A percentile compares a stretch with the other conserved stretches of the same genome.
These are phyloP conservation scores for Darevskia nairensis DNA, from an alignment of 2,797 vertebrate genomes.

Conservation along the genomic window DNA sequence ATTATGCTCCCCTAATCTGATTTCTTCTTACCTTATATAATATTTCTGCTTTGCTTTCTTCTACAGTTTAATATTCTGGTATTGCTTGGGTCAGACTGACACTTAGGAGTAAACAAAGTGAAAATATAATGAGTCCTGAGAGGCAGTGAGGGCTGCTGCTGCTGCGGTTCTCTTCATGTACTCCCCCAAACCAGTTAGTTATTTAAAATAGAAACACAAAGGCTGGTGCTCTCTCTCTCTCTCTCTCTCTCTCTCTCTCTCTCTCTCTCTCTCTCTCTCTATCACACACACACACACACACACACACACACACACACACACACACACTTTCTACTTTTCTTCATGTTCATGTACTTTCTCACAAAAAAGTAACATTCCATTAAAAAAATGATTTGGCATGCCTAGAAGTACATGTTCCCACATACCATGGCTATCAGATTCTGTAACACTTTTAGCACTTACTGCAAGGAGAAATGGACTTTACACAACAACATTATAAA, in stretches of 20 bases:
- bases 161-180: constrained; percentile 5
- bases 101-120: constrained; percentile 36
- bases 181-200: neutral
- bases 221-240: no score
- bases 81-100: constrained; percentile 13
- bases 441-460: neutral
- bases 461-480: neutral
- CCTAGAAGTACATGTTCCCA: neutral
- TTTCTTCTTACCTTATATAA: neutral
- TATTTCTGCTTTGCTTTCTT: constrained; percentile 20
- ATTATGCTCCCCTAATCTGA: neutral
- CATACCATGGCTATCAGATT: neutral
- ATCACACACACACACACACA: neutral
- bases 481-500: neutral
- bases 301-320: neutral
- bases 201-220: neutral
- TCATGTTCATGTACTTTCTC: neutral
- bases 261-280: neutral
- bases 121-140: constrained; percentile 42
- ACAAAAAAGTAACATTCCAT: neutral
- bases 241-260: neutral
- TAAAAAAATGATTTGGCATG: neutral
- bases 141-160: constrained; percentile 11
- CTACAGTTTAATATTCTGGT: constrained; percentile 30
- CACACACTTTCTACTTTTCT: neutral